Evolutionary conservation across 2,888 invertebrate genomes (phyloP).

Genomic region (Tenthredo distinguenda): DNA sequence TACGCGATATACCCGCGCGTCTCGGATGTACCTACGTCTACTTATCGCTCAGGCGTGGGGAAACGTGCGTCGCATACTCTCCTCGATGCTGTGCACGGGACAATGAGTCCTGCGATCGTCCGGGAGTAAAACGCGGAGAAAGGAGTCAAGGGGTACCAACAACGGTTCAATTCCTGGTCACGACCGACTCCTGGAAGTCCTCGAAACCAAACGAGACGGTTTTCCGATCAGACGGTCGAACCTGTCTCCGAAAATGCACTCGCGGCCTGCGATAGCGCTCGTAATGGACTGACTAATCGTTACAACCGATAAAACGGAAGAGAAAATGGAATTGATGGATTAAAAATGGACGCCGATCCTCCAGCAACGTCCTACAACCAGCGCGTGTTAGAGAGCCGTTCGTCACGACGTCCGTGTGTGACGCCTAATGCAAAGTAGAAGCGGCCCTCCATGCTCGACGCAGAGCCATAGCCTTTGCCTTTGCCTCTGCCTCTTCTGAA

Average conservation of each 20-base stretch:
- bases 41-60: conserved; percentile 21
- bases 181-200: background rate
- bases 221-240: background rate
- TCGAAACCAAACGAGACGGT: background rate
- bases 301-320: background rate
- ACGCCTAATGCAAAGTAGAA: conserved; percentile 45
- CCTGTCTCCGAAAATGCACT: background rate
- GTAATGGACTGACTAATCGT: background rate
- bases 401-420: conserved; percentile 32
- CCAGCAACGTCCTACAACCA: conserved; percentile 20
- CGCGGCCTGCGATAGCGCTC: background rate
- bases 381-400: conserved; percentile 23
- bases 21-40: background rate
- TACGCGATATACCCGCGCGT: conserved; percentile 7
- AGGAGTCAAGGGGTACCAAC: background rate
- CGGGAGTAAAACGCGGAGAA: background rate
- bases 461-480: background rate
- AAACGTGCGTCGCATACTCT: conserved; percentile 4
- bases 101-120: conserved; percentile 14
- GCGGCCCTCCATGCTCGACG: background rate
- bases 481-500: background rate
- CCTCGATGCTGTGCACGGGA: background rate
- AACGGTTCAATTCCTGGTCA: background rate
- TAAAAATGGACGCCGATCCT: background rate
- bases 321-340: conserved; percentile 29